Evolutionary conservation across 2,888 invertebrate genomes (phyloP), one percentile per base, ranked within the genome.

Genomic region (Ischnus inquisitorius): DNA sequence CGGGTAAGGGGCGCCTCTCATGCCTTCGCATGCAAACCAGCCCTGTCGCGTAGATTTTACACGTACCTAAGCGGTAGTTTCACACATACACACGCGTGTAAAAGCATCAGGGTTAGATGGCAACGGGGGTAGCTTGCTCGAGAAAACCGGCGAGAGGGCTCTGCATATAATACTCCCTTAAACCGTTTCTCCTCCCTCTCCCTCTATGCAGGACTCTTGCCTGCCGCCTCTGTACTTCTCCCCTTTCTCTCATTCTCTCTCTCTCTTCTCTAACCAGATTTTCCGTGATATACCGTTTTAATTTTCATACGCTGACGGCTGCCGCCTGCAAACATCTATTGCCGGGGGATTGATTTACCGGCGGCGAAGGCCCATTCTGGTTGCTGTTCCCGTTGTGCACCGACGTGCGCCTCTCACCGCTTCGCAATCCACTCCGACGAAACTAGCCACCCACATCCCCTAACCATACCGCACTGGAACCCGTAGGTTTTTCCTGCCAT

Each of bases 261-360:
- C 54, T 41, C 46, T 39, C 34, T 43, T 28, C 81, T 75, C 78
- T 75, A 81, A 82, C 87, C 82, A 81, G 85, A 84, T 88, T 88
- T 87, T 76, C 41, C 84, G 84, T 88, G 88, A 88, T 88, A 88
- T 88, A 88, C 88, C 84, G 88, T 87, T 88, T 88, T 88, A 88
- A 88, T 88, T 88, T 88, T 88, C 88, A 88, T 88, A 87, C 81
- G 86, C 85, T 84, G 84, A 86, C 87, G 84, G 77, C 72, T 83
- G 82, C 78, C 78, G 81, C 84, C 78, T 79, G 81, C 82, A 87
- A 90, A 90, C 86, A 88, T 89, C 89, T 90, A 90, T 90, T 89
- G 87, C 88, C 64, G 69, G 72, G 74, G 87, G 90, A 91, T 90
- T 91, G 91, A 91, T 91, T 91, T 91, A 90, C 88, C 86, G 88